Conservation (phyloP, 2,888 invertebrate genomes). For the Punctoribates punctum region DNA sequence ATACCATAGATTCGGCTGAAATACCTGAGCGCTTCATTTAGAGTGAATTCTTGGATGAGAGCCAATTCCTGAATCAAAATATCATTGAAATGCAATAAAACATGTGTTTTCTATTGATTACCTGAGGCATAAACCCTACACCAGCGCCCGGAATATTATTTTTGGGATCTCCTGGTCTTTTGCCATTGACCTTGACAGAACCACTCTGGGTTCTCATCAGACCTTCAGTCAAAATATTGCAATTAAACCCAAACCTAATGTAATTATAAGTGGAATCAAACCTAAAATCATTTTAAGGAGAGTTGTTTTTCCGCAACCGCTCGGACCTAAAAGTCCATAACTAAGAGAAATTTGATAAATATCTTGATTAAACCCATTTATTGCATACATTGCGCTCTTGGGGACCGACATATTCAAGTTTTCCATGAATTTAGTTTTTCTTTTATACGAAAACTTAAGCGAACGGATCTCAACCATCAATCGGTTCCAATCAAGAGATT, state of each 20-base stretch:
- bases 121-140: slow-evolving; percentile 92
- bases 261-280: background rate
- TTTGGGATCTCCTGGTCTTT: slow-evolving; percentile 79
- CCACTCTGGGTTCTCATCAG: slow-evolving; percentile 77
- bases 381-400: slow-evolving; percentile 20
- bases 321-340: slow-evolving; percentile 59
- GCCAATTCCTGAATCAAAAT: slow-evolving; percentile 51
- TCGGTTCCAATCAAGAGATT: background rate
- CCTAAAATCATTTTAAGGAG: slow-evolving; percentile 79
- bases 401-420: background rate
- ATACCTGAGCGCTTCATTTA: slow-evolving; percentile 54
- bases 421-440: background rate
- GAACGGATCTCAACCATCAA: background rate
- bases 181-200: slow-evolving; percentile 82
- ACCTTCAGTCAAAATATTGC: slow-evolving; percentile 57
- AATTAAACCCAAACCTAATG: background rate
- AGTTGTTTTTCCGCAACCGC: slow-evolving; percentile 92
- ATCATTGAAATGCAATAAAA: background rate
- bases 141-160: slow-evolving; percentile 89
- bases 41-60: slow-evolving; percentile 51
- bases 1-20: slow-evolving; percentile 54
- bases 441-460: background rate
- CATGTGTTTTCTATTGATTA: slow-evolving; percentile 17
- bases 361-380: too few species aligned
- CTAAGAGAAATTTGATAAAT: background rate